phyloP scores from a whole-genome alignment of 2,113 vertebrate genomes.

The Rhinoptilus africanus region DNA sequence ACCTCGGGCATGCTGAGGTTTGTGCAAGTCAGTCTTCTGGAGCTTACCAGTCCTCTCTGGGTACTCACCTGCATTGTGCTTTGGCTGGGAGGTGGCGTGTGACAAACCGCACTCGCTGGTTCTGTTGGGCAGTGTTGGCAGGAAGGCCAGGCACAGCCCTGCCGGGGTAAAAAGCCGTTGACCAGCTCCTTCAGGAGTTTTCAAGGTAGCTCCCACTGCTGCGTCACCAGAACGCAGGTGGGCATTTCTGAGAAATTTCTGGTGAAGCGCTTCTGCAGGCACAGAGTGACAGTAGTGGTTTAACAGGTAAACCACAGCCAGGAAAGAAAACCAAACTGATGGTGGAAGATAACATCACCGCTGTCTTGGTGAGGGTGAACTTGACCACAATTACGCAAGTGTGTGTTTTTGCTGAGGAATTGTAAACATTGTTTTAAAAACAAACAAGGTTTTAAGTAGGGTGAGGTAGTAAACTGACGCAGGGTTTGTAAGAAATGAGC shows the following conservation, averaged over 20 bases:
- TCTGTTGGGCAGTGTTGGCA: background rate
- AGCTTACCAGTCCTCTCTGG: background rate
- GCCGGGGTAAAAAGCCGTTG: background rate
- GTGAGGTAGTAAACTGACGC: background rate
- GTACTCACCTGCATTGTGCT: background rate
- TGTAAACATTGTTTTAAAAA: background rate
- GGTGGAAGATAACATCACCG: background rate
- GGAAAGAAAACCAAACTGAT: background rate
- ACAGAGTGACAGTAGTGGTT: background rate
- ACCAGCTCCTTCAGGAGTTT: rapidly evolving
- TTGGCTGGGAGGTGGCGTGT: background rate
- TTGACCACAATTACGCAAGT: background rate
- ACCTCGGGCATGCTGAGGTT: background rate
- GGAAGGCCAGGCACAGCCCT: background rate
- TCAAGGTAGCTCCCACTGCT: background rate
- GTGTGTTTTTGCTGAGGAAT: background rate
- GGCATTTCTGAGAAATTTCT: background rate
- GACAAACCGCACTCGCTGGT: background rate
- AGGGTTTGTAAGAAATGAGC: background rate
- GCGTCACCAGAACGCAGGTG: rapidly evolving
- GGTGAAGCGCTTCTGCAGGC: background rate
- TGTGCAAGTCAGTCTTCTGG: background rate
- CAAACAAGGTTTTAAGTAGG: background rate
- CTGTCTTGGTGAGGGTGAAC: background rate
- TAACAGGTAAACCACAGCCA: background rate